Evolutionary conservation across 2,888 invertebrate species (phyloP).

Genomic region (Morpho achilles): DNA sequence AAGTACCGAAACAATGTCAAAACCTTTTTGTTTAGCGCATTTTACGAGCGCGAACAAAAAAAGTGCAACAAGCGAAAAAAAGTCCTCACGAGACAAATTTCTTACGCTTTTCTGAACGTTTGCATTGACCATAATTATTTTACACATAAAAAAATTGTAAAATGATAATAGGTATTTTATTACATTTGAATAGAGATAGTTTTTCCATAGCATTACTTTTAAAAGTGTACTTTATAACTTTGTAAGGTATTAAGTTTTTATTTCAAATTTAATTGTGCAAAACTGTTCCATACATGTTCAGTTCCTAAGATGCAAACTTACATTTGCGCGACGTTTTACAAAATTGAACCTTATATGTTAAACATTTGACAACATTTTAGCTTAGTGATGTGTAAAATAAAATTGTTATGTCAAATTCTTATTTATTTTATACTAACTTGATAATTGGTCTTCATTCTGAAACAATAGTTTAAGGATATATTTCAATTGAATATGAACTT

Average conservation of each 20-base stretch:
- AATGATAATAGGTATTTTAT: constrained; percentile 14
- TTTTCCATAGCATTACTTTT: constrained; percentile 18
- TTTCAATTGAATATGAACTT: constrained; percentile 2
- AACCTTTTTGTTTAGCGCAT: constrained; percentile 63
- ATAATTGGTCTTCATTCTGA: constrained; percentile 35
- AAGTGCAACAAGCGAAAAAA: constrained; percentile 40
- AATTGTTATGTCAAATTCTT: constrained; percentile 29
- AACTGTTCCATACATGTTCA: constrained; percentile 68
- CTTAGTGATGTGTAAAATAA: not conserved
- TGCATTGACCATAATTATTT: constrained; percentile 30
- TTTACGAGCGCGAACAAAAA: constrained; percentile 44
- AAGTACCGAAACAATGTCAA: constrained; percentile 64
- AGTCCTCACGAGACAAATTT: constrained; percentile 62
- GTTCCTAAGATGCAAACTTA: constrained; percentile 38
- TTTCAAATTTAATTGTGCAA: constrained; percentile 65
- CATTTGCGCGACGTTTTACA: constrained; percentile 10
- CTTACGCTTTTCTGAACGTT: constrained; percentile 62
- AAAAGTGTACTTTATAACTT: constrained; percentile 22
- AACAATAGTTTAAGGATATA: constrained; percentile 10
- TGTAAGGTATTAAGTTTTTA: constrained; percentile 48
- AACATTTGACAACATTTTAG: constrained; percentile 9
- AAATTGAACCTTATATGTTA: constrained; percentile 7
- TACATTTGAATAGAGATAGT: not conserved
- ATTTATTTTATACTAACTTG: constrained; percentile 37
- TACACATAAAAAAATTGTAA: constrained; percentile 10